Percentiles rank a stretch among this genome's conserved stretches.
Conservation (phyloP, 2,113 vertebrate species). For the Saimiri boliviensis region DNA sequence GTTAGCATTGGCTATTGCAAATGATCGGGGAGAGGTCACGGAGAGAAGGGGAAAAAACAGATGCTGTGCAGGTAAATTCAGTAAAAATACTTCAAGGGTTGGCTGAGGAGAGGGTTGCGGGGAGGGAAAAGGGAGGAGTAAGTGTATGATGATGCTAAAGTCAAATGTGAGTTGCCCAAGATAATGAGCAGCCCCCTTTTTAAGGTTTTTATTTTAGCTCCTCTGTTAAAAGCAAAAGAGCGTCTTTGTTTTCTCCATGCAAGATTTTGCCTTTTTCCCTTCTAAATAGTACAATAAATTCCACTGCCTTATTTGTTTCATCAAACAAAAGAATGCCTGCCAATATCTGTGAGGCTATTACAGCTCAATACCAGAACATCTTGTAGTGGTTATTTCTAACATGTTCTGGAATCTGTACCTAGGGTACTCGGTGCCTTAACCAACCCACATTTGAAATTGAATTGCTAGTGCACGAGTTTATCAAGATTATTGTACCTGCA, state of each 20-base stretch:
- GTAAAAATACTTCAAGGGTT: neutral
- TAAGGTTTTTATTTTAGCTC: neutral
- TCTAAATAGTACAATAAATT: slow-evolving; percentile 54
- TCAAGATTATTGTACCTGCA: slow-evolving; percentile 4
- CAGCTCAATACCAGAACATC: slow-evolving; percentile 67
- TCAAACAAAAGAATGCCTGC: slow-evolving; percentile 54
- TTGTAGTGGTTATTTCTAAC: slow-evolving; percentile 71
- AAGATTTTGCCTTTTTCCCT: neutral
- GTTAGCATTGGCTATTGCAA: neutral
- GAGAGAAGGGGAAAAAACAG: neutral
- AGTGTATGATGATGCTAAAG: neutral
- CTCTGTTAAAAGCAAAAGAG: neutral
- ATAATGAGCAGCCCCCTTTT: neutral
- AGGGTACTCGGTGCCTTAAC: slow-evolving; percentile 34
- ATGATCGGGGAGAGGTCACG: neutral
- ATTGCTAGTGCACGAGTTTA: neutral
- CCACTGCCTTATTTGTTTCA: slow-evolving; percentile 58
- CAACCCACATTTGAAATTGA: slow-evolving; percentile 30
- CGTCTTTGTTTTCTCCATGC: slow-evolving; percentile 36
- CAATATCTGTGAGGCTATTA: slow-evolving; percentile 63
- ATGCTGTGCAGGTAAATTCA: neutral
- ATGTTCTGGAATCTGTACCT: slow-evolving; percentile 65
- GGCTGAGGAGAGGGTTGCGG: neutral
- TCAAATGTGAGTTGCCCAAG: neutral
- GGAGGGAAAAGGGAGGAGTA: neutral